These are phyloP conservation scores for Protophormia terraenovae DNA, from an alignment of 2,888 invertebrate species.

Conservation along the genomic window DNA sequence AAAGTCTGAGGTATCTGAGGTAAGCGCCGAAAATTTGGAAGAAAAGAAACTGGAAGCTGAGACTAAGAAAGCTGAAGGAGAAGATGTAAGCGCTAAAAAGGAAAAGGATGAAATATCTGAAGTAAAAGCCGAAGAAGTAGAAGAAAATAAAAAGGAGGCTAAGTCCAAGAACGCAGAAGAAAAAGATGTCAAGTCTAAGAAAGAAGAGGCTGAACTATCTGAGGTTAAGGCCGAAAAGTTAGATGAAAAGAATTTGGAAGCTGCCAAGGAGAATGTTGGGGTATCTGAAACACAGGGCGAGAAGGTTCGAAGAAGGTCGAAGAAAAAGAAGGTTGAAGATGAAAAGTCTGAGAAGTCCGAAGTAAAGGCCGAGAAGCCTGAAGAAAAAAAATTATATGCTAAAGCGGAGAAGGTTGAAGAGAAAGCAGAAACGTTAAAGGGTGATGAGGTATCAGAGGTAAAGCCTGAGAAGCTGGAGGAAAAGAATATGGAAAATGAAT, in stretches of 20 bases:
- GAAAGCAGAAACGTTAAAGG: neutral
- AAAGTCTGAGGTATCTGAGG: neutral
- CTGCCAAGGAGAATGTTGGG: neutral
- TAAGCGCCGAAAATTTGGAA: neutral
- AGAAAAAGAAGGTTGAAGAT: neutral
- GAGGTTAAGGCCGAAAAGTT: conserved; percentile 26
- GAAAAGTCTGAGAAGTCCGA: neutral
- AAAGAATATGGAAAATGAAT: neutral
- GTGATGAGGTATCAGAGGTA: neutral
- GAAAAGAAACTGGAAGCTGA: no score
- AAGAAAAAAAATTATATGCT: conserved; percentile 32
- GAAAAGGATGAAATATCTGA: conserved; percentile 33
- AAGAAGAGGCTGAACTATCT: neutral
- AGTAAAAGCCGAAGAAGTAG: neutral
- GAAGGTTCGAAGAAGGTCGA: conserved; percentile 22
- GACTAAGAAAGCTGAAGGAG: no score
- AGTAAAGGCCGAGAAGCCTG: conserved; percentile 2
- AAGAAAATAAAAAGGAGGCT: conserved; percentile 18
- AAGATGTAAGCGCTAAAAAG: neutral
- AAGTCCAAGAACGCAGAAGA: conserved; percentile 14
- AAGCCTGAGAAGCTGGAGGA: conserved; percentile 20
- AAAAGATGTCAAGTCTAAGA: neutral
- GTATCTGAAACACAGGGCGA: neutral
- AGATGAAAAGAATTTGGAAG: conserved; percentile 14
- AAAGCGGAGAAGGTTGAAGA: conserved; percentile 38